Percentiles rank a stretch among this genome's conserved stretches.
phyloP scores from a whole-genome alignment of 2,113 vertebrate species.

The Scopus umbretta region DNA sequence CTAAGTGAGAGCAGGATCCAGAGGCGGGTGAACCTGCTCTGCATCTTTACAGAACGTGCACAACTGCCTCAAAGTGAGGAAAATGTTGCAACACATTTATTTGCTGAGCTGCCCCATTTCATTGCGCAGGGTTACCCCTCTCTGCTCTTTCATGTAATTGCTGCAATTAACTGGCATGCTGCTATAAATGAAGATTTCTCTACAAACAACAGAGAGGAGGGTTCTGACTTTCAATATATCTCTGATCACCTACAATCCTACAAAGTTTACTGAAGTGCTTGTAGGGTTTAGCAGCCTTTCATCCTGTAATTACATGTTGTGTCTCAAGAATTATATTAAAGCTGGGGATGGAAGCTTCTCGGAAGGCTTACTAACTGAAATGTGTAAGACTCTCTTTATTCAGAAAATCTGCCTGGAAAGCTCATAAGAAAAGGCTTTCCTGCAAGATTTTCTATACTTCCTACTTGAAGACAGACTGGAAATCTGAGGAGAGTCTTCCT shows the following conservation, averaged over 20 bases:
- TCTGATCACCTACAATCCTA: neutral
- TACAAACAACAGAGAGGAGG: neutral
- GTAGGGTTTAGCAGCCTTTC: neutral
- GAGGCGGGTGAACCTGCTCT: neutral
- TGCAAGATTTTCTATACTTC: slow-evolving; percentile 55
- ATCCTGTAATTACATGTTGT: neutral
- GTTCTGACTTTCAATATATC: neutral
- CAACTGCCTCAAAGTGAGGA: neutral
- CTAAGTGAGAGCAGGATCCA: neutral
- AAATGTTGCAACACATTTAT: neutral
- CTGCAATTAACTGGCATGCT: neutral
- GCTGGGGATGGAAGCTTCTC: neutral
- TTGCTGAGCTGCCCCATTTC: neutral
- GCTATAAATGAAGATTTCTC: neutral
- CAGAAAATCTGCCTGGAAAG: slow-evolving; percentile 54
- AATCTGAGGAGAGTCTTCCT: slow-evolving; percentile 35
- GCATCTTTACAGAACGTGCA: neutral
- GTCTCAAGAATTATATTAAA: neutral
- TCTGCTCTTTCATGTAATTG: neutral
- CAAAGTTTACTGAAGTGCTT: neutral
- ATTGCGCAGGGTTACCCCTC: neutral
- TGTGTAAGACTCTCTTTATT: slow-evolving; percentile 8
- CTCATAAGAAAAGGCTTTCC: slow-evolving; percentile 58
- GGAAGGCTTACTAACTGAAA: neutral
- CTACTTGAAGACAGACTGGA: slow-evolving; percentile 40